Evolutionary conservation across 2,888 invertebrate genomes (phyloP), one percentile per base, ranked within the genome.

Genomic region (Malacosoma neustria): DNA sequence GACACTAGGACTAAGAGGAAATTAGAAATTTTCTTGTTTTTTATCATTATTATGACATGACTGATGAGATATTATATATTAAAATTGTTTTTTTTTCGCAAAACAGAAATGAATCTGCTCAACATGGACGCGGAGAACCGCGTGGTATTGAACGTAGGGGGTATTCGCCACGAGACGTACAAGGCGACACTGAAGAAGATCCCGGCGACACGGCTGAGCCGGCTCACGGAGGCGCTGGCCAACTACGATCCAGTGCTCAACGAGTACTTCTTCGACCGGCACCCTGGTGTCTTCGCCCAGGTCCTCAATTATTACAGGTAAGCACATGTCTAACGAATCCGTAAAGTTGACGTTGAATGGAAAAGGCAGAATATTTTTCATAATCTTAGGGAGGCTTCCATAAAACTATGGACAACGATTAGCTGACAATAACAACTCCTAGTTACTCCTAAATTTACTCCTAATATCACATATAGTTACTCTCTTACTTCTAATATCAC

Each of bases 231-330:
- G 85, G 98, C 98, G 33, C 89, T 99, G 61, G 98, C 97, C 71
- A 99, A 99, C 88, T 99, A 99, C 87, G 99, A 99, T 87, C 98
- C 98, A 35, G 95, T 99, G 64, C 91, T 99, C 63, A 99, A 99
- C 85, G 99, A 99, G 87, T 99, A 98, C 89, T 99, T 99, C 90
- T 99, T 99, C 87, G 99, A 98, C 85, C 87, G 97, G 55, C 98
- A 98, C 87, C 98, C 98, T 22, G 98, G 97, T 37, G 98, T 89
- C 54, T 98, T 98, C 82, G 97, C 97, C 40, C 98, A 98, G 87
- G 95, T 96, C 61, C 91, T 96, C 64, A 99, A 99, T 82, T 99
- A 99, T 81, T 99, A 99, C 88, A 93, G 95, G 90, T 92, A 61
- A 70, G 9, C 22, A 9, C 22, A n/a, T n/a, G n/a, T n/a, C n/a